Evolutionary conservation across 2,888 invertebrate genomes (phyloP).

Genomic region (Drosophila leonis): DNA sequence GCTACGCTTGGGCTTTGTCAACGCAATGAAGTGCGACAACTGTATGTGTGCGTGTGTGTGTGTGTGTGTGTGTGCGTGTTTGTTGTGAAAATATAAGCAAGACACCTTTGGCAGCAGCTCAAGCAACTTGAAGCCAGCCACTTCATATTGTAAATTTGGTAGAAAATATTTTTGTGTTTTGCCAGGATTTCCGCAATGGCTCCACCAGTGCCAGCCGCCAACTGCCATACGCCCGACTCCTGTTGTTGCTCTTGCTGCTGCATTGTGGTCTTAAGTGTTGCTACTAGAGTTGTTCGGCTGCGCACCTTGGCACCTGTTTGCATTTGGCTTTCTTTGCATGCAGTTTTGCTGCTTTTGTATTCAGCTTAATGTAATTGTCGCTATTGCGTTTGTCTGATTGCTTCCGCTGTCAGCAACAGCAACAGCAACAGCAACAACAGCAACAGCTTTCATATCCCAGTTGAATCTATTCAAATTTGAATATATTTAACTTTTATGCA

Average conservation of each 20-base stretch:
- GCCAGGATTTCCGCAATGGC: conserved; percentile 70
- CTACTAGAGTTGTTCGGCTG: conserved; percentile 12
- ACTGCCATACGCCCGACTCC: conserved; percentile 12
- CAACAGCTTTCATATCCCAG: conserved; percentile 10
- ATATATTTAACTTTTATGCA: neutral
- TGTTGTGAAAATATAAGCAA: conserved; percentile 23
- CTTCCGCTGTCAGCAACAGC: conserved; percentile 52
- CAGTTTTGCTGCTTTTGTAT: conserved; percentile 43
- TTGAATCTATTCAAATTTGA: conserved; percentile 4
- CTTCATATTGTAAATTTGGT: conserved; percentile 75
- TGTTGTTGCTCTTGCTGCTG: conserved; percentile 8
- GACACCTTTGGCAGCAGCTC: conserved; percentile 63
- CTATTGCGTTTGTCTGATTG: conserved; percentile 67
- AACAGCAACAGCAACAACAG: neutral
- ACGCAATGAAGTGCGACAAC: conserved; percentile 71
- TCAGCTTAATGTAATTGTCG: conserved; percentile 70
- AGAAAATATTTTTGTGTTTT: conserved; percentile 73
- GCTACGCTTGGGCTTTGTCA: conserved; percentile 69
- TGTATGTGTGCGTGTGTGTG: conserved; percentile 16
- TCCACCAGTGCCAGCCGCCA: conserved; percentile 9
- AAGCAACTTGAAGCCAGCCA: conserved; percentile 52
- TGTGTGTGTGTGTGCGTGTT: conserved; percentile 17
- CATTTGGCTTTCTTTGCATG: conserved; percentile 42
- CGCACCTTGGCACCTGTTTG: conserved; percentile 67
- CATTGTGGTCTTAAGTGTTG: conserved; percentile 53